Evolutionary conservation across 1,140 invertebrate species (phyloP).

Genomic region (Anastrepha ludens): DNA sequence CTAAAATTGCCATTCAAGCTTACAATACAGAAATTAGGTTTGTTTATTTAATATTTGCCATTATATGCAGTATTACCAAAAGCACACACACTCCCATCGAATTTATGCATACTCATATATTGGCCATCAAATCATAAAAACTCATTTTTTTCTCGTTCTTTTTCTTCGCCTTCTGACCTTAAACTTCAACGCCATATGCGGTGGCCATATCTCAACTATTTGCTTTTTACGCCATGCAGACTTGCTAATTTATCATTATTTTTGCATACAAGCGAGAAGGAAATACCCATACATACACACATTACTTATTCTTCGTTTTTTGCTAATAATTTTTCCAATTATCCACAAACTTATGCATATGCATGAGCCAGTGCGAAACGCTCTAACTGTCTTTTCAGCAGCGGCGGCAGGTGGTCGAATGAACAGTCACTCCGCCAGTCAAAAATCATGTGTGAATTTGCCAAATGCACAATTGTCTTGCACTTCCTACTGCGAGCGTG

Average conservation of each 20-base stretch:
- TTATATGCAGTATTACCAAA: neutral
- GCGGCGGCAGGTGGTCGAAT: conserved; percentile 39
- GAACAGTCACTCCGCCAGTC: conserved; percentile 32
- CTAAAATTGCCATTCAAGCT: neutral
- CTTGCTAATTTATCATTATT: conserved; percentile 50
- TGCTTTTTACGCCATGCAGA: conserved; percentile 19
- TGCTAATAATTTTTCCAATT: conserved; percentile 48
- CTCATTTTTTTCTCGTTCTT: neutral
- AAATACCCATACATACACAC: neutral
- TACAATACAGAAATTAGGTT: neutral
- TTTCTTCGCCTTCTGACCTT: conserved; percentile 6
- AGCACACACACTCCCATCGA: neutral
- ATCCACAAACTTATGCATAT: conserved; percentile 32
- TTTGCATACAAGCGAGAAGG: conserved; percentile 24
- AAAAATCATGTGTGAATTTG: conserved; percentile 46
- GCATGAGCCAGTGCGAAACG: neutral
- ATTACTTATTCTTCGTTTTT: conserved; percentile 22
- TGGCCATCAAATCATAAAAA: conserved; percentile 26
- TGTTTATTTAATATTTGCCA: neutral
- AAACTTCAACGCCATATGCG: conserved; percentile 1
- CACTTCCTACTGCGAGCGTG: conserved; percentile 3
- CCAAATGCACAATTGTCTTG: conserved; percentile 40
- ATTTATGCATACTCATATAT: neutral
- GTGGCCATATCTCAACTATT: conserved; percentile 10
- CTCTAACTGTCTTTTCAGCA: conserved; percentile 32